phyloP scores from a whole-genome alignment of 2,797 vertebrate species.

The Gambusia yucatana region DNA sequence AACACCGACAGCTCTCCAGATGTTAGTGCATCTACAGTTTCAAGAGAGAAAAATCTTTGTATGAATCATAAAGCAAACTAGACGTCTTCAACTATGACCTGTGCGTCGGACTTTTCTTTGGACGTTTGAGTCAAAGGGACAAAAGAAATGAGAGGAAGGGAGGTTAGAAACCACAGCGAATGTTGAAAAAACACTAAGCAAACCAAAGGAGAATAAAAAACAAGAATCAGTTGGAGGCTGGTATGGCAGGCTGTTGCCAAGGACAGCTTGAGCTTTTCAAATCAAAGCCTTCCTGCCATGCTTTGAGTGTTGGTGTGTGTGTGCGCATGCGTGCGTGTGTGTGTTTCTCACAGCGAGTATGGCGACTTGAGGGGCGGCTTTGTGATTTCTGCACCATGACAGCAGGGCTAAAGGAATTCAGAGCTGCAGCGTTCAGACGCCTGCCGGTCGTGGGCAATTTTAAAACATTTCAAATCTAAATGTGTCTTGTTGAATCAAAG shows the following conservation, averaged over 20 bases:
- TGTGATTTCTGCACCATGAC: slow-evolving; percentile 26
- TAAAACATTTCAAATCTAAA: background rate
- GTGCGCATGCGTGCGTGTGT: background rate
- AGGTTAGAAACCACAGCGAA: background rate
- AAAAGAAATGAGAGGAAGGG: slow-evolving; percentile 2
- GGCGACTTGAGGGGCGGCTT: slow-evolving; percentile 18
- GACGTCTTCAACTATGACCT: background rate
- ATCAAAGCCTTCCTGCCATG: slow-evolving; percentile 50
- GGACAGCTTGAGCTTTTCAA: slow-evolving; percentile 34
- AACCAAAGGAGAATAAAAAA: slow-evolving; percentile 15
- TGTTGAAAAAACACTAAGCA: background rate
- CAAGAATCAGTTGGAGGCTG: slow-evolving; percentile 24
- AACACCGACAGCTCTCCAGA: background rate
- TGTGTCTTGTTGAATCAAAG: background rate
- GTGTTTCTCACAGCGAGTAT: slow-evolving; percentile 18
- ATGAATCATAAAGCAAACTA: background rate
- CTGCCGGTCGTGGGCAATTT: slow-evolving; percentile 1
- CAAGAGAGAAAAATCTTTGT: background rate
- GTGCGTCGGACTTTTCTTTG: background rate
- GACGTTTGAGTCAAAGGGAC: background rate
- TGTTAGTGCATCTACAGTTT: background rate
- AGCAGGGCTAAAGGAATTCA: slow-evolving; percentile 23
- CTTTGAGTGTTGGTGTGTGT: slow-evolving; percentile 34
- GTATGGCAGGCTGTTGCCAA: slow-evolving; percentile 28
- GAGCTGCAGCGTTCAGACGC: background rate